Percentiles rank a stretch among this genome's conserved stretches.
phyloP scores from a whole-genome alignment of 2,888 invertebrate genomes.

The Ceramica pisi region DNA sequence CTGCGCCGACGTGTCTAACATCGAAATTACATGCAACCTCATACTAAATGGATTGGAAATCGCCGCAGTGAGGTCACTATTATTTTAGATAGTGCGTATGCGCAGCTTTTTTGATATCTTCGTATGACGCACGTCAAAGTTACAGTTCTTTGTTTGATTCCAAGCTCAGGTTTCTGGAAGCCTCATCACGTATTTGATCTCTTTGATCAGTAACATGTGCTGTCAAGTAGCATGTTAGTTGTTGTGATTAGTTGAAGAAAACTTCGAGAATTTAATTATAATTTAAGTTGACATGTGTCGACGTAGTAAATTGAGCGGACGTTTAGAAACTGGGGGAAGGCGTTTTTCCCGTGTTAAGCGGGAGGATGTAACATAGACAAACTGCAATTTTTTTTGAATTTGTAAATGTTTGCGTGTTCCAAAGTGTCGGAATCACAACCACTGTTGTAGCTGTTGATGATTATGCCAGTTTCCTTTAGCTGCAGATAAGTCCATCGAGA shows the following conservation, averaged over 20 bases:
- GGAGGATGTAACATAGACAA: neutral
- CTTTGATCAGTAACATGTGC: slow-evolving; percentile 30
- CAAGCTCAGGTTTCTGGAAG: slow-evolving; percentile 17
- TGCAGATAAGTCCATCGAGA: slow-evolving; percentile 57
- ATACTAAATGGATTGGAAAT: slow-evolving; percentile 59
- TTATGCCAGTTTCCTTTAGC: slow-evolving; percentile 57
- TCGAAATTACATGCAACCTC: slow-evolving; percentile 62
- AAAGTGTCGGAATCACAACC: slow-evolving; percentile 43
- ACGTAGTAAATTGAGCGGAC: neutral
- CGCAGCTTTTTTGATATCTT: slow-evolving; percentile 37
- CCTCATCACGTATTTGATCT: slow-evolving; percentile 30
- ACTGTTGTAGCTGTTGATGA: slow-evolving; percentile 42
- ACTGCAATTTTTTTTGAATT: slow-evolving; percentile 12
- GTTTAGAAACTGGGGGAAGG: neutral
- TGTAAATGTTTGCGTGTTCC: slow-evolving; percentile 41
- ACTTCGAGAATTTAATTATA: neutral
- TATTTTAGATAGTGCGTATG: slow-evolving; percentile 45
- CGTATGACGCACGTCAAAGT: slow-evolving; percentile 17
- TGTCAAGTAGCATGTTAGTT: slow-evolving; percentile 32
- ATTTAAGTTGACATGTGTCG: slow-evolving; percentile 13
- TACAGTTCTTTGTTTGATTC: slow-evolving; percentile 46
- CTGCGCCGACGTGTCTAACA: slow-evolving; percentile 67
- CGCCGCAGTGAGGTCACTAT: slow-evolving; percentile 64
- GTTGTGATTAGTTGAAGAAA: slow-evolving; percentile 28
- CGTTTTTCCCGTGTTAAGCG: slow-evolving; percentile 1